Evolutionary conservation across 2,113 vertebrate genomes (phyloP), one percentile per base, ranked within the genome.

Genomic region (Platichthys stellatus): DNA sequence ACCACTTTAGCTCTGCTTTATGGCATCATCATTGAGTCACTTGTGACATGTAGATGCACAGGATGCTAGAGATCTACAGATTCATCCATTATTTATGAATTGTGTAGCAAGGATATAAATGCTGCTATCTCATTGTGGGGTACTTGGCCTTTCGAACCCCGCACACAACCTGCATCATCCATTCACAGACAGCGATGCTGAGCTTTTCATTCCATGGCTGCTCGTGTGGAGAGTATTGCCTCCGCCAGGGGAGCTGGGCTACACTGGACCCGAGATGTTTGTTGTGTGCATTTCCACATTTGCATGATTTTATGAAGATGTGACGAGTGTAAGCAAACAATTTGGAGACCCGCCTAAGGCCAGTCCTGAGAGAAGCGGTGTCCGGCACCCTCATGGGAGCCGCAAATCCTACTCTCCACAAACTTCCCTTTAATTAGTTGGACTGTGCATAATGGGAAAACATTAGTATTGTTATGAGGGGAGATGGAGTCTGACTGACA

Each of bases 381-480:
- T 79, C 85, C 82, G 82, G 64, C 70, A 17, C 54, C 78, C 88
- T 80, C 83, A 56, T 47, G 87, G 76, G 87, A 92, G 23, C 74
- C 70, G n/a, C 81, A 83, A 85, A 88, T 88, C 85, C 84, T 57
- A 68, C 89, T 67, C 94, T 91, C 93, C 89, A 92, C 92, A 92
- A 94, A 95, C 92, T 90, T 92, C 89, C 86, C 93, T 88, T 94
- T 97, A 96, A 97, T 98, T 96, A 98, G 95, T 95, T 96, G 95
- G 96, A 94, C 93, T 92, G 95, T 89, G 86, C 63, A 71, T 89
- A 87, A 88, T 91, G 92, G 90, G 72, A 90, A 81, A 83, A 89
- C 91, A 93, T 91, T 90, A 93, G 93, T 82, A 78, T 83, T 88
- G 91, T 92, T 89, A 81, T 92, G 88, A 86, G 85, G 89, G 91